phyloP scores from a whole-genome alignment of 2,113 vertebrate species.

The Paedocypris sp. region DNA sequence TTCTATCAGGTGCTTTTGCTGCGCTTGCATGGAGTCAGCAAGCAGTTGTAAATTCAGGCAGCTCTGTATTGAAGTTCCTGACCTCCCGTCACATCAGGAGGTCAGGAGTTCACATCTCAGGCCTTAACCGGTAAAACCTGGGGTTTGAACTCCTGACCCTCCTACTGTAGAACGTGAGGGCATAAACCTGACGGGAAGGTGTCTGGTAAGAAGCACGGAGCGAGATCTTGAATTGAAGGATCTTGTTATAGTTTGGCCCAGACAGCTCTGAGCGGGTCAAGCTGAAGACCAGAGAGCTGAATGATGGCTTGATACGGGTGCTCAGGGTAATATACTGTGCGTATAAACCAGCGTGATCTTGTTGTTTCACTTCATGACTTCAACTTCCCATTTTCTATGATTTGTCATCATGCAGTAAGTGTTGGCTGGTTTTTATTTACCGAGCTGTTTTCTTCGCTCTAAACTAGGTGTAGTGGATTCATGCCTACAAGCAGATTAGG shows the following conservation, averaged over 20 bases:
- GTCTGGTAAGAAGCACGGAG: slow-evolving; percentile 1
- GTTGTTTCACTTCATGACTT: too few species aligned
- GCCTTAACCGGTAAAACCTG: slow-evolving; percentile 62
- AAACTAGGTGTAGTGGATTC: slow-evolving; percentile 45
- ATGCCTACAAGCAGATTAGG: slow-evolving; percentile 63
- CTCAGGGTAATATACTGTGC: background rate
- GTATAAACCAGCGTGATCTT: background rate
- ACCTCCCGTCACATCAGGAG: slow-evolving; percentile 43
- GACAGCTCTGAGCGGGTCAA: background rate
- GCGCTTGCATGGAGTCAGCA: slow-evolving; percentile 65
- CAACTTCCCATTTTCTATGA: too few species aligned
- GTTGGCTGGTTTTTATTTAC: slow-evolving; percentile 43
- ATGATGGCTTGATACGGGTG: background rate
- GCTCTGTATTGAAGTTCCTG: slow-evolving; percentile 55
- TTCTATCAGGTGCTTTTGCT: slow-evolving; percentile 74
- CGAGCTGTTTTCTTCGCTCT: slow-evolving; percentile 48
- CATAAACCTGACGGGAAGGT: slow-evolving; percentile 9
- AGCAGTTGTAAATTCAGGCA: slow-evolving; percentile 68
- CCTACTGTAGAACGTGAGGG: slow-evolving; percentile 52
- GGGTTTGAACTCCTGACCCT: slow-evolving; percentile 63
- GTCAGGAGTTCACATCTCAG: slow-evolving; percentile 65
- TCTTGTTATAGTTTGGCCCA: background rate
- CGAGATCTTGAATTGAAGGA: slow-evolving; percentile 20
- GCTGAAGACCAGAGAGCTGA: background rate
- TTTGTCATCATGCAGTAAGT: slow-evolving; percentile 32